Evolutionary conservation across 2,888 invertebrate species (phyloP).

Genomic region (Gonocerus acuteangulatus): DNA sequence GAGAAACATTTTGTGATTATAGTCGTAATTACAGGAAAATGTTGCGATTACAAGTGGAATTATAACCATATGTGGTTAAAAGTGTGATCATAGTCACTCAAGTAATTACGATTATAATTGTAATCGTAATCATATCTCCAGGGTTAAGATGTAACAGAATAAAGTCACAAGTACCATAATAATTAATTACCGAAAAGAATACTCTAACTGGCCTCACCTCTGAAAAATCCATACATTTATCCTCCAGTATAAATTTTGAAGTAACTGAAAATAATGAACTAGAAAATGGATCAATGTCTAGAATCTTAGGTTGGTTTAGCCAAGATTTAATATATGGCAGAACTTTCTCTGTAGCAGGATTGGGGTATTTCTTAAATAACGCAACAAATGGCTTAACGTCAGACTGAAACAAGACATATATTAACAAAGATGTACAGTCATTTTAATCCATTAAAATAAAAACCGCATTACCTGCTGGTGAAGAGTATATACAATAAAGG

Average conservation of each 20-base stretch:
- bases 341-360: constrained; percentile 2
- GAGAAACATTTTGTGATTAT: no score
- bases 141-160: no score
- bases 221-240: neutral
- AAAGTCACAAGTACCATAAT: no score
- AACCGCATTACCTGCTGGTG: constrained; percentile 10
- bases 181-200: no score
- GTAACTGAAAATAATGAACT: constrained; percentile 1
- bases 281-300: neutral
- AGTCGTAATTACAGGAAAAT: no score
- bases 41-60: no score
- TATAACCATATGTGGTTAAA: no score
- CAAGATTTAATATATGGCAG: constrained; percentile 6
- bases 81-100: no score
- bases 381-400: neutral
- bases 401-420: constrained; percentile 1
- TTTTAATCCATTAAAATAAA: neutral
- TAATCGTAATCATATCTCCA: no score
- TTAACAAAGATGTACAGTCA: neutral
- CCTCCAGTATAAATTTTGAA: neutral
- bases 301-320: neutral
- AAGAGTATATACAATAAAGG: constrained; percentile 13
- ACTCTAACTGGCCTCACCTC: no score
- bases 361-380: neutral
- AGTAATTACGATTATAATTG: no score